Percentiles rank a stretch among this genome's conserved stretches.
Conservation (phyloP, 2,797 vertebrate species). For the Helicolenus hilgendorfi region DNA sequence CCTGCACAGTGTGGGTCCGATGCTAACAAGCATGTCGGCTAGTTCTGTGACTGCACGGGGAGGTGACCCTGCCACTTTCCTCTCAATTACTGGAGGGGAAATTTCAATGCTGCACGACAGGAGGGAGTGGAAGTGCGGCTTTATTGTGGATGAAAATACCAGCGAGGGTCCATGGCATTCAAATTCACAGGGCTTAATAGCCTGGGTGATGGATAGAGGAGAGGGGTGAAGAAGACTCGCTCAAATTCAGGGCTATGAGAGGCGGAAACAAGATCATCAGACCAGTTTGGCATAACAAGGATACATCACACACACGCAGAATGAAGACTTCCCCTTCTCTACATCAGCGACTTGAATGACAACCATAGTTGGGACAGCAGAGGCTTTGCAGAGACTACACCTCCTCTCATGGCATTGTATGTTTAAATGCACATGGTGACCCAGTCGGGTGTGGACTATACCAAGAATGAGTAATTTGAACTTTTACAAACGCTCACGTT, state of each 20-base stretch:
- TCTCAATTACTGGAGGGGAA: constrained; percentile 54
- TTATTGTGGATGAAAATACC: constrained; percentile 70
- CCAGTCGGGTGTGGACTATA: constrained; percentile 5
- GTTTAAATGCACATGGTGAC: constrained; percentile 15
- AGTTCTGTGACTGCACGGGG: constrained; percentile 31
- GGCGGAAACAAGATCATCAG: constrained; percentile 39
- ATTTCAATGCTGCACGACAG: constrained; percentile 35
- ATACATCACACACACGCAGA: constrained; percentile 4
- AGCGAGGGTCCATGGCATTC: constrained; percentile 41
- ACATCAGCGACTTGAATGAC: constrained; percentile 41
- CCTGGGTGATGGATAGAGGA: constrained; percentile 24
- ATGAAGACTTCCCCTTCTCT: constrained; percentile 31
- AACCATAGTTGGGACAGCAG: constrained; percentile 16
- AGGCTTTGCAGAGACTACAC: not conserved
- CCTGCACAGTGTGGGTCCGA: not conserved
- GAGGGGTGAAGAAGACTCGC: not conserved
- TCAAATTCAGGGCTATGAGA: constrained; percentile 29
- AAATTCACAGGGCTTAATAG: constrained; percentile 51
- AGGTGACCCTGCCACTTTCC: constrained; percentile 52
- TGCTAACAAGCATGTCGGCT: constrained; percentile 51
- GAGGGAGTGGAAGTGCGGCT: not conserved
- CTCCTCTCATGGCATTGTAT: not conserved
- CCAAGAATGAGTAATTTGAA: constrained; percentile 40
- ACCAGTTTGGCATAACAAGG: constrained; percentile 26
- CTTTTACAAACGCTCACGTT: constrained; percentile 1